A percentile compares a stretch with the other conserved stretches of the same genome.
These are phyloP conservation scores for Drosophila kohkoa DNA, from an alignment of 1,140 invertebrate species.

Conservation along the genomic window DNA sequence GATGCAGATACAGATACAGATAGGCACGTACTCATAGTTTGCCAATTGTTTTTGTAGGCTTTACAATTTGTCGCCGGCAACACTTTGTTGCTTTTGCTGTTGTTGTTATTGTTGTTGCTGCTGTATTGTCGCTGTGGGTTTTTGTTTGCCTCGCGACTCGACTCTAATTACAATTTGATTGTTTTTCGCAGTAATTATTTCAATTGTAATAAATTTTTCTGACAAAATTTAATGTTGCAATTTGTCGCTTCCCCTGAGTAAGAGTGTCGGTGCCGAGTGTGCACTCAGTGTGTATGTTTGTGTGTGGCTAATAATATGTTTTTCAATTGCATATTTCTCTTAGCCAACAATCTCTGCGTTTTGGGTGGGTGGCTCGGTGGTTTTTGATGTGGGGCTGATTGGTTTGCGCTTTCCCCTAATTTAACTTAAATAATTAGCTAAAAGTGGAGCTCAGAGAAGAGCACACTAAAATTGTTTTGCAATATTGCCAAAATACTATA, in stretches of 20 bases:
- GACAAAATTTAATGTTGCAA: conserved; percentile 69
- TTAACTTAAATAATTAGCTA: conserved; percentile 5
- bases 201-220: conserved; percentile 77
- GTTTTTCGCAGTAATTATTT: conserved; percentile 78
- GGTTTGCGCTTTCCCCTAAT: conserved; percentile 3
- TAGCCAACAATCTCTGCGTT: neutral
- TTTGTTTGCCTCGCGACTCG: conserved; percentile 33
- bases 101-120: conserved; percentile 7
- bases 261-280: conserved; percentile 5
- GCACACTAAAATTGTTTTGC: neutral
- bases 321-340: conserved; percentile 53
- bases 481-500: too few relatives aligned
- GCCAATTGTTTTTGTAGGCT: conserved; percentile 34
- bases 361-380: neutral
- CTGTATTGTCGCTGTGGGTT: conserved; percentile 17
- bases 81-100: conserved; percentile 17
- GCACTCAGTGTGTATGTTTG: too few relatives aligned
- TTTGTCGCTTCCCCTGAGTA: conserved; percentile 45
- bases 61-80: conserved; percentile 68
- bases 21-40: conserved; percentile 23
- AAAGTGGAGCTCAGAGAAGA: neutral
- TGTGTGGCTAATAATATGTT: conserved; percentile 59
- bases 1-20: conserved; percentile 35
- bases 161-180: conserved; percentile 78
- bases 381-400: conserved; percentile 5